phyloP scores from a whole-genome alignment of 2,113 vertebrate species.

The Ammospiza caudacuta region DNA sequence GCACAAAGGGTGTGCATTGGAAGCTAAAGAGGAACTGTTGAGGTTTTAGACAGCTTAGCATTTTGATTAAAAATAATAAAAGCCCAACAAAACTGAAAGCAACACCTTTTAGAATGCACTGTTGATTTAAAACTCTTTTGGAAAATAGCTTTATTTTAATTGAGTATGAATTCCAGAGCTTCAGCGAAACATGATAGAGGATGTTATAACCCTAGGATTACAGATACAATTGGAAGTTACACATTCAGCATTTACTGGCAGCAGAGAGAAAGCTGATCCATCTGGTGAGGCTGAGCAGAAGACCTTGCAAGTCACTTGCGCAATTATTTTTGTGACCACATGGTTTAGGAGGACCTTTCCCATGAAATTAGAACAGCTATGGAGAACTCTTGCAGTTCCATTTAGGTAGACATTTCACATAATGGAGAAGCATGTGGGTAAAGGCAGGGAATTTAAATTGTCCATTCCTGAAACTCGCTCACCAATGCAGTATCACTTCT shows the following conservation, averaged over 20 bases:
- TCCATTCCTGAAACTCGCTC: neutral
- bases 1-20: neutral
- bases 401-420: neutral
- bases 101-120: neutral
- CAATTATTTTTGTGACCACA: neutral
- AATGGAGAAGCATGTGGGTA: neutral
- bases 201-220: constrained; percentile 17
- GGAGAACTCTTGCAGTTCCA: neutral
- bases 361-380: neutral
- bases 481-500: constrained; percentile 37
- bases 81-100: neutral
- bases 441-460: neutral
- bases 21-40: neutral
- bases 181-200: neutral
- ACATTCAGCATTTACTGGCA: constrained; percentile 26
- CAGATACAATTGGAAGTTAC: constrained; percentile 42
- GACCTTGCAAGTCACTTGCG: neutral
- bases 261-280: constrained; percentile 33
- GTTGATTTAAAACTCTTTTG: neutral
- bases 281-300: constrained; percentile 30
- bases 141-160: constrained; percentile 19
- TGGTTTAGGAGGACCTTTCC: neutral
- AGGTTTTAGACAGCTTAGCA: neutral
- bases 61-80: neutral
- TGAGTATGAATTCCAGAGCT: constrained; percentile 22